Evolutionary conservation across 2,797 vertebrate genomes (phyloP).

Genomic region (Varecia variegata): DNA sequence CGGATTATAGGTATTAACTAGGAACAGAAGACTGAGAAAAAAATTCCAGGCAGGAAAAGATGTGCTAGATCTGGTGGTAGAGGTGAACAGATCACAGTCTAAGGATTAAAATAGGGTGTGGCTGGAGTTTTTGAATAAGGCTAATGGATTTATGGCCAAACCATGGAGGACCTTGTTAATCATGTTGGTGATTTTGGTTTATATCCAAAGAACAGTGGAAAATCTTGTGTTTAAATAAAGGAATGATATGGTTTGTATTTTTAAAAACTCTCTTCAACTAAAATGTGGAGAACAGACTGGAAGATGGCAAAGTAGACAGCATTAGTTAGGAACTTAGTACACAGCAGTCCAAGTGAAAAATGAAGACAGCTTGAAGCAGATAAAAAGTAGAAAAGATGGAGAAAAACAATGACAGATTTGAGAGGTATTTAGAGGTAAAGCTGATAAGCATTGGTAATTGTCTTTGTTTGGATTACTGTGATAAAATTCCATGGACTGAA

Average conservation of each 20-base stretch:
- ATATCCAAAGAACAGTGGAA: background rate
- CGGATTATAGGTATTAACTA: background rate
- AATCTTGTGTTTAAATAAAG: background rate
- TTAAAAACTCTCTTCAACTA: background rate
- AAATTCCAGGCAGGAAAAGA: background rate
- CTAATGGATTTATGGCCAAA: background rate
- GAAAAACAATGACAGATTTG: background rate
- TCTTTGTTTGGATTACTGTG: background rate
- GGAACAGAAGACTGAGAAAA: background rate
- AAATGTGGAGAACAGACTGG: background rate
- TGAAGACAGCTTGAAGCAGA: background rate
- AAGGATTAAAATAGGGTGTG: background rate
- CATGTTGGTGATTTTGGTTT: background rate
- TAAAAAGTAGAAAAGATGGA: background rate
- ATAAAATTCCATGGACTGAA: background rate
- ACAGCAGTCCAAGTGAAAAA: background rate
- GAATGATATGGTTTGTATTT: background rate
- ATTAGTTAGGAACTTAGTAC: background rate
- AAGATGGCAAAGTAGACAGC: background rate
- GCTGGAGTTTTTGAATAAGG: background rate
- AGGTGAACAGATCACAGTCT: background rate
- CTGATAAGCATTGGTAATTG: background rate
- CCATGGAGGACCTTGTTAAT: background rate
- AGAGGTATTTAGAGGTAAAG: background rate
- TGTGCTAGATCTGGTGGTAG: background rate